Evolutionary conservation across 2,113 vertebrate species (phyloP).

Genomic region (Oncorhynchus mykiss): DNA sequence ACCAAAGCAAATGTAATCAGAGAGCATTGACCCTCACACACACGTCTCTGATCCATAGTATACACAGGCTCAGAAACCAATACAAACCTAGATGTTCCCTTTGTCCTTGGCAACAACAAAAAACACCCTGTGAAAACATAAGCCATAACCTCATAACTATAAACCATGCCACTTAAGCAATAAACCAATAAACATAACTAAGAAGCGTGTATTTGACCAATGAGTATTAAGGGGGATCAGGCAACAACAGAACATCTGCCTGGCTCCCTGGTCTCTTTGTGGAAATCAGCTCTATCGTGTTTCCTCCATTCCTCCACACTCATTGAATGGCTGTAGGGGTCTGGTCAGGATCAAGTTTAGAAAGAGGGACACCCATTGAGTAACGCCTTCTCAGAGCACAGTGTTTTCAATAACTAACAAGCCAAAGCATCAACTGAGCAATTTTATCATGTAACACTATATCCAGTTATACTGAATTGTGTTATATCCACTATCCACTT

Average conservation of each 20-base stretch:
- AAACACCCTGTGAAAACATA: no score
- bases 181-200: background rate
- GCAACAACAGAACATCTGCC: slow-evolving; percentile 51
- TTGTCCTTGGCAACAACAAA: no score
- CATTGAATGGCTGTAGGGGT: slow-evolving; percentile 36
- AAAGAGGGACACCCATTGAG: slow-evolving; percentile 39
- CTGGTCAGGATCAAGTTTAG: slow-evolving; percentile 57
- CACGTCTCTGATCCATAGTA: no score
- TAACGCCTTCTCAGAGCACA: slow-evolving; percentile 21
- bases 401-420: slow-evolving; percentile 36
- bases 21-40: no score
- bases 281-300: slow-evolving; percentile 42
- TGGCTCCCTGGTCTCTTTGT: slow-evolving; percentile 39
- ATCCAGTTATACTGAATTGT: background rate
- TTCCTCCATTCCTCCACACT: slow-evolving; percentile 47
- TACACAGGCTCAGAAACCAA: no score
- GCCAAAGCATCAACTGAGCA: background rate
- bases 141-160: no score
- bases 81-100: no score
- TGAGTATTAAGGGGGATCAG: slow-evolving; percentile 3
- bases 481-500: no score
- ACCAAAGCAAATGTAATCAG: no score
- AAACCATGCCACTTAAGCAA: no score
- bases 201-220: background rate
- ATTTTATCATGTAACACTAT: background rate